Evolutionary conservation across 1,140 invertebrate genomes (phyloP), one percentile per base, ranked within the genome.

Genomic region (Andrena cerasifolii): DNA sequence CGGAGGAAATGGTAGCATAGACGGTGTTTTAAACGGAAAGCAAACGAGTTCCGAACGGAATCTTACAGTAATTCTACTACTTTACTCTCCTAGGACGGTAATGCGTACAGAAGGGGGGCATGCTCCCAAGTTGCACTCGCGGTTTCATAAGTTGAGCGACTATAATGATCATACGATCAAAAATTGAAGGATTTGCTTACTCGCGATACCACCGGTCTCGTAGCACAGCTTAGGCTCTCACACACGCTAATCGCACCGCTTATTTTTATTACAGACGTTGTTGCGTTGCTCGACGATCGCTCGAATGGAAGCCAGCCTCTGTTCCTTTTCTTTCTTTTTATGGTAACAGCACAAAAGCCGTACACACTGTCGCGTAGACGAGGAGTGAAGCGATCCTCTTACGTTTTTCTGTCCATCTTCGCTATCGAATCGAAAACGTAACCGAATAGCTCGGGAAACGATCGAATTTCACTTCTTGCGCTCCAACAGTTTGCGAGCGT

Each of bases 201-300:
- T n/a, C n/a, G n/a, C n/a, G n/a, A n/a, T 2, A 33, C 7, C 21
- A 53, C 16, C 28, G 21, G 10, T 26, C 4, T 45, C 26, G 5
- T 45, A 10, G 26, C 43, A 47, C 43, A 56, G 31, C 47, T 43
- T 53, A 47, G 54, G 67, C 56, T 70, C 75, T 61, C 75, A 77
- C 67, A 77, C 75, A 77, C 56, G 67, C 75, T 71, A 62, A 51
- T 59, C 40, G 56, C 54, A 24, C 56, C 73, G 45, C 36, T 71
- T 71, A 24, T 54, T 77, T 77, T 61, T 54, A 31, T 43, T 40
- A 43, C 49, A 14, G 53, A 36, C 40, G 21, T 21, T 49, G 61
- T 24, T 33, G 24, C 28, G 24, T 73, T 28, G 36, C 51, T 53
- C 36, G 31, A 74, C 45, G 49, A 12, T 66, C 59, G 21, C 31